phyloP scores from a whole-genome alignment of 53 echinoderm and acorn worm genomes.

The Luidia sarsii region DNA sequence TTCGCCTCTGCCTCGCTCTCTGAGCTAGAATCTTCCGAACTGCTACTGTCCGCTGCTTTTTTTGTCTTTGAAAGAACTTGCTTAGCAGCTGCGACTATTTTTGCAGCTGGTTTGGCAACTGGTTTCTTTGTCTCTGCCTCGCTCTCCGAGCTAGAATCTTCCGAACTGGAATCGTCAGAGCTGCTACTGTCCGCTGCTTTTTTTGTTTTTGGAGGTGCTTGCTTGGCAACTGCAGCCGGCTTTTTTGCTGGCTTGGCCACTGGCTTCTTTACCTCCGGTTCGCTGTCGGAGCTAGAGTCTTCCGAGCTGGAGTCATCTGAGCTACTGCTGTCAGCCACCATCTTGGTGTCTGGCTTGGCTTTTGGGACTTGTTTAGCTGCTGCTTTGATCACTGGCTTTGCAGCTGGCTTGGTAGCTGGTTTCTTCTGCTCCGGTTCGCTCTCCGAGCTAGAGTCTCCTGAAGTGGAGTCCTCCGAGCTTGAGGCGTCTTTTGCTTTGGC shows the following conservation, averaged over 20 bases:
- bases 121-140: background rate
- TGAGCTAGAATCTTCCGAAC: conserved; percentile 16
- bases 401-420: conserved; percentile 1
- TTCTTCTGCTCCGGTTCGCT: conserved; percentile 28
- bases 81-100: background rate
- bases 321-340: conserved; percentile 20
- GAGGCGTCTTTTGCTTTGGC: background rate
- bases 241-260: background rate
- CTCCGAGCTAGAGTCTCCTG: conserved; percentile 43
- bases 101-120: background rate
- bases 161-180: conserved; percentile 8
- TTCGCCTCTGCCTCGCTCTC: conserved; percentile 42
- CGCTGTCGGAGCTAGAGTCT: conserved; percentile 28
- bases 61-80: background rate
- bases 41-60: background rate
- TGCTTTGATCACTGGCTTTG: conserved; percentile 1
- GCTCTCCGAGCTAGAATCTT: conserved; percentile 15
- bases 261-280: background rate
- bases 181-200: background rate
- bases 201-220: conserved; percentile 2
- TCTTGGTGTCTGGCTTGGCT: background rate
- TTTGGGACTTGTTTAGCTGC: background rate
- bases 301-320: conserved; percentile 48
- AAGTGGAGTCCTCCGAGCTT: conserved; percentile 26
- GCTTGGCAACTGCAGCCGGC: background rate